A percentile compares a stretch with the other conserved stretches of the same genome.
phyloP scores from a whole-genome alignment of 2,113 vertebrate genomes.

The Tiliqua scincoides region DNA sequence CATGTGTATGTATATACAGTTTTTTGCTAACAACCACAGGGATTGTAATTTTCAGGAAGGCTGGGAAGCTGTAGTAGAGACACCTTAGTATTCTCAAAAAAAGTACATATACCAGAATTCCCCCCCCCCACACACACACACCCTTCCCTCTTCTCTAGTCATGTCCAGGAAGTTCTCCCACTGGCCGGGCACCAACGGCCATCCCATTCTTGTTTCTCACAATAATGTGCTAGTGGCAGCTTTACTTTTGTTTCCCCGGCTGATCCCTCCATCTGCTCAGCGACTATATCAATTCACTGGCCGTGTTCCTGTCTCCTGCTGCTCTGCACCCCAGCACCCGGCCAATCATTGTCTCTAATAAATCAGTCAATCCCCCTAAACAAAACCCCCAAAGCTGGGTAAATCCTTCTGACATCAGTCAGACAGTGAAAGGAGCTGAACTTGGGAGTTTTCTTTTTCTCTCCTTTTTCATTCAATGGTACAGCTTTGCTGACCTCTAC shows the following conservation, averaged over 20 bases:
- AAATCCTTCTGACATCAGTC: conserved; percentile 79
- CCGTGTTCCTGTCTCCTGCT: conserved; percentile 33
- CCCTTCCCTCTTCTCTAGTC: neutral
- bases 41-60: no score
- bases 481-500: conserved; percentile 61
- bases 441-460: conserved; percentile 53
- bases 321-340: conserved; percentile 46
- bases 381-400: conserved; percentile 78
- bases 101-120: no score
- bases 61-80: no score
- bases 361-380: conserved; percentile 69
- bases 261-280: conserved; percentile 77
- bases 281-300: conserved; percentile 69
- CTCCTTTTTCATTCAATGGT: conserved; percentile 26
- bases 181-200: neutral
- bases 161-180: conserved; percentile 60
- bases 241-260: conserved; percentile 77
- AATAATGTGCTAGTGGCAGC: conserved; percentile 78
- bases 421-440: conserved; percentile 70
- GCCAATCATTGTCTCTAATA: conserved; percentile 72
- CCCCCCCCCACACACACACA: neutral
- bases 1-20: no score
- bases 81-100: no score
- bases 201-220: conserved; percentile 69
- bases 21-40: no score